Percentiles rank a stretch among this genome's conserved stretches.
Evolutionary conservation across 2,113 vertebrate genomes (phyloP).

Genomic region (Asarcornis scutulata): DNA sequence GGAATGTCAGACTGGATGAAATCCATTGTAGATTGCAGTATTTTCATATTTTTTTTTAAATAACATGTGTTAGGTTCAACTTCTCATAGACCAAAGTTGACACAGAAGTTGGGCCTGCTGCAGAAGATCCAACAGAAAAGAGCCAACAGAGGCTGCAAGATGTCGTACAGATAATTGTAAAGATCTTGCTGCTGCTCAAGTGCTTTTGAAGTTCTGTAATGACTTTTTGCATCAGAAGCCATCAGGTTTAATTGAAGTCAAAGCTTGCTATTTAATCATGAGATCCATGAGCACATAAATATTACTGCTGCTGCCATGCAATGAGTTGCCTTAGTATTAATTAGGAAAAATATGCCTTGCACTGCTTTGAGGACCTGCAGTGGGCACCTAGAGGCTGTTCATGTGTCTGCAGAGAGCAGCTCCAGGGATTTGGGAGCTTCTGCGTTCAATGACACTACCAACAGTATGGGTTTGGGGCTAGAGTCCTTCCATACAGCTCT

Average conservation of each 20-base stretch:
- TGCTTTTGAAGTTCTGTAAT: conserved; percentile 55
- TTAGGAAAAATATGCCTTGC: background rate
- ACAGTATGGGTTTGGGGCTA: background rate
- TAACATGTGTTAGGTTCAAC: background rate
- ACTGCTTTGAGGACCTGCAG: background rate
- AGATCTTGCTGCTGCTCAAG: conserved; percentile 37
- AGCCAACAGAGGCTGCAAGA: conserved; percentile 40
- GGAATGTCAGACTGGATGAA: conserved; percentile 31
- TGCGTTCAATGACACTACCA: background rate
- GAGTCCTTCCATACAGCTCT: accelerated
- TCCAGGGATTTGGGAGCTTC: background rate
- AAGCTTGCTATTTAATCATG: conserved; percentile 34
- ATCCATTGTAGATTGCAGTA: conserved; percentile 7
- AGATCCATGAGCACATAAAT: conserved; percentile 35
- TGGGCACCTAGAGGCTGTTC: background rate
- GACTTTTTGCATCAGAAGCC: conserved; percentile 46
- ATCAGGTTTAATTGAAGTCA: conserved; percentile 60
- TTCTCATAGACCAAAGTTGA: conserved; percentile 26
- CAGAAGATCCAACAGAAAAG: conserved; percentile 24
- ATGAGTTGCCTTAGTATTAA: background rate
- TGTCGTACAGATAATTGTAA: conserved; percentile 41
- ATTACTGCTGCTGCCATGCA: conserved; percentile 37
- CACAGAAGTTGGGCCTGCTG: conserved; percentile 1
- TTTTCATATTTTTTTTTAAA: conserved; percentile 30
- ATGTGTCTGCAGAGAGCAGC: background rate